Evolutionary conservation across 2,888 invertebrate species (phyloP).

Genomic region (Megalurothrips usitatus): DNA sequence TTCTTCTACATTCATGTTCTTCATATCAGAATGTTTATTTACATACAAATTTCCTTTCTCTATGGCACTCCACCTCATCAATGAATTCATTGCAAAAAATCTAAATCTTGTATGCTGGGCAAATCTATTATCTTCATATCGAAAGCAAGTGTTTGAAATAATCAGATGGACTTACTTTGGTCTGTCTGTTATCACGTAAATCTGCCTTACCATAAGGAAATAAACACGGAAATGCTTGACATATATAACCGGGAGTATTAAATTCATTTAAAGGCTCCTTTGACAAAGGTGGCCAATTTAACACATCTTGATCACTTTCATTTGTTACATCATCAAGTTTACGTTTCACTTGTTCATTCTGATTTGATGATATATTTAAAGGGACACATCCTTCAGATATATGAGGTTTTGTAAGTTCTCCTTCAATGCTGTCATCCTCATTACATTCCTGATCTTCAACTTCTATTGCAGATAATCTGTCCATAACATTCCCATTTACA

Average conservation of each 20-base stretch:
- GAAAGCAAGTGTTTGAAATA: conserved; percentile 30
- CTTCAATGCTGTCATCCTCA: background rate
- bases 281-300: conserved; percentile 3
- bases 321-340: background rate
- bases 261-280: conserved; percentile 32
- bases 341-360: background rate
- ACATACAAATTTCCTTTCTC: background rate
- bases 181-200: conserved; percentile 3
- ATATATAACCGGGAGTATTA: conserved; percentile 31
- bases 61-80: background rate
- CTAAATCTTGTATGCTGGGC: conserved; percentile 29
- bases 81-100: conserved; percentile 30
- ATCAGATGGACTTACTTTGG: conserved; percentile 18
- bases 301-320: background rate
- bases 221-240: conserved; percentile 33
- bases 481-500: conserved; percentile 28
- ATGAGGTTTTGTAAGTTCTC: background rate
- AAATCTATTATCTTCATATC: conserved; percentile 30
- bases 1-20: background rate
- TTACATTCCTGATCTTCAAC: background rate
- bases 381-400: background rate
- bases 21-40: background rate
- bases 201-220: conserved; percentile 34
- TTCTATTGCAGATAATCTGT: background rate
- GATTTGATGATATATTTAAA: background rate